Conservation (phyloP, 2,888 invertebrate genomes). For the Drosophila gaucha region DNA sequence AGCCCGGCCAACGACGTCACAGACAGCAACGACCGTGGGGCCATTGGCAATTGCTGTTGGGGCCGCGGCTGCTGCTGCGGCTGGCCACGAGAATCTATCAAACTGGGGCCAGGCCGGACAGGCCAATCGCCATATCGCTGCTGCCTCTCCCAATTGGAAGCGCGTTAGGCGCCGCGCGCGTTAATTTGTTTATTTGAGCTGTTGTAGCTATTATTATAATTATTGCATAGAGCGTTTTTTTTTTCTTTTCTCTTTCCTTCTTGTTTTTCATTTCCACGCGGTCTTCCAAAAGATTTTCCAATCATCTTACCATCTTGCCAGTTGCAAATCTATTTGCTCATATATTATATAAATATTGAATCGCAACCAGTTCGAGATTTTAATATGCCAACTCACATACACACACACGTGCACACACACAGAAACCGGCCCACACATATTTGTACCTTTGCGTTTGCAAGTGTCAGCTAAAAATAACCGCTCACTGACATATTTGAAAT, state of each 20-base stretch:
- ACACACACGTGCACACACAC: neutral
- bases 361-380: neutral
- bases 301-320: slow-evolving; percentile 10
- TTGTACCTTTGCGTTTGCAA: slow-evolving; percentile 22
- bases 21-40: slow-evolving; percentile 26
- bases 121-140: slow-evolving; percentile 10
- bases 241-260: slow-evolving; percentile 15
- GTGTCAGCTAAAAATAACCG: slow-evolving; percentile 33
- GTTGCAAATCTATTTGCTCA: neutral
- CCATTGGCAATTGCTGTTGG: slow-evolving; percentile 11
- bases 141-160: slow-evolving; percentile 71
- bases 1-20: slow-evolving; percentile 60
- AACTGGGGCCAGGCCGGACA: slow-evolving; percentile 11
- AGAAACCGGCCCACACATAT: neutral
- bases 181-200: slow-evolving; percentile 67
- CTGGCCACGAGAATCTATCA: slow-evolving; percentile 28
- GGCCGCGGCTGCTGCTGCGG: slow-evolving; percentile 3
- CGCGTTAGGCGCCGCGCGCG: slow-evolving; percentile 65
- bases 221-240: slow-evolving; percentile 54
- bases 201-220: slow-evolving; percentile 65
- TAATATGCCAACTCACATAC: neutral
- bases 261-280: too few species aligned
- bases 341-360: neutral
- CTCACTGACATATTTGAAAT: slow-evolving; percentile 17
- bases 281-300: slow-evolving; percentile 1